Evolutionary conservation across 1,140 invertebrate genomes (phyloP).

Genomic region (Aradophagus sp.): DNA sequence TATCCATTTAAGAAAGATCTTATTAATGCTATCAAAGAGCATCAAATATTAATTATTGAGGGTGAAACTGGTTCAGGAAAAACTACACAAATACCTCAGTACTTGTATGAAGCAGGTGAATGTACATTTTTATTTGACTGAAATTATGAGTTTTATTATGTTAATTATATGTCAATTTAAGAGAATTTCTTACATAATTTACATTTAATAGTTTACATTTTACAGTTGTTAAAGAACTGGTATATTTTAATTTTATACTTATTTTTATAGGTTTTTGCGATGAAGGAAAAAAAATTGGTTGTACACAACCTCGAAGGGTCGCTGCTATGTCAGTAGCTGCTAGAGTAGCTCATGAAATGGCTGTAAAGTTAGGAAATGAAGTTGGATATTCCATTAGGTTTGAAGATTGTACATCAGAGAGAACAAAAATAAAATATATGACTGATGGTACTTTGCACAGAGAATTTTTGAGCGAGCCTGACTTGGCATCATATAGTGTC

Average conservation of each 20-base stretch:
- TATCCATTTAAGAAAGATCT: conserved; percentile 94
- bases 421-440: conserved; percentile 99
- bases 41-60: conserved; percentile 97
- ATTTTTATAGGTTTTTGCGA: conserved; percentile 81
- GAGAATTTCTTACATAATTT: too few relatives aligned
- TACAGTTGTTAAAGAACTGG: too few relatives aligned
- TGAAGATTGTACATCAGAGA: conserved; percentile 98
- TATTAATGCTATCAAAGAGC: conserved; percentile 88
- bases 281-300: conserved; percentile 86
- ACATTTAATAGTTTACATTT: too few relatives aligned
- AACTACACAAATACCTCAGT: conserved; percentile 99
- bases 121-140: conserved; percentile 4
- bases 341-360: conserved; percentile 99
- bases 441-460: conserved; percentile 98
- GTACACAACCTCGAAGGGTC: conserved; percentile 90
- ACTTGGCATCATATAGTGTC: conserved; percentile 93
- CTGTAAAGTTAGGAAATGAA: conserved; percentile 97
- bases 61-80: conserved; percentile 96
- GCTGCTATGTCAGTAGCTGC: conserved; percentile 99
- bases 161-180: too few relatives aligned
- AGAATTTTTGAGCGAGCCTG: conserved; percentile 98
- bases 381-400: conserved; percentile 99
- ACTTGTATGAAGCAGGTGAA: conserved; percentile 86
- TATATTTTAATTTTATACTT: too few relatives aligned
- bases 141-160: too few relatives aligned